Base-by-base conservation (phyloP, 2,797 vertebrate genomes). In the Rhinoraja longicauda region DNA sequence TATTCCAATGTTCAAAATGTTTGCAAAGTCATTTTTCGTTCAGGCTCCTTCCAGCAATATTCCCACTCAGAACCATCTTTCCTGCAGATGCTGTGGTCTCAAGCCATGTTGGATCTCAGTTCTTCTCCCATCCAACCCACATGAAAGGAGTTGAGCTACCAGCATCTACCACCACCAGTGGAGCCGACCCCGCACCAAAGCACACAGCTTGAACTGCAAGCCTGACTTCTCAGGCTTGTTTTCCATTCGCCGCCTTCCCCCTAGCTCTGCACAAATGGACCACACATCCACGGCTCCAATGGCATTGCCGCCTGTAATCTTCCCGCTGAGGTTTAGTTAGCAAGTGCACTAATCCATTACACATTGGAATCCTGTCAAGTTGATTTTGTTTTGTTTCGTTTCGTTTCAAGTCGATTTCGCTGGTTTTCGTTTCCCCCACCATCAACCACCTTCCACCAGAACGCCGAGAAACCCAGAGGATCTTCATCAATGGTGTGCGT, bases 291-390 rank as follows among this genome's bases (percentile, higher is more conserved):
- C 64, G n/a, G 84, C 64, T 88, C 17, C 9, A 67, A 32, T 4
- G 17, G 29, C 62, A 21, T 32, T 15, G 17, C 59, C 32, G 17
- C 6, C n/a, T 88, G n/a, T 24, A 9, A 64, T 67, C n/a, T 21
- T 0, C 62, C 32, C 64, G 64, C 64, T 67, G 59, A 32, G 62
- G 84, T 88, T 62, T 88, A 32, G 9, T 62, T 88, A 88, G 67
- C 84, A 88, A 67, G 84, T 88, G 84, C 59, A 88, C 59, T 88
- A 88, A 88, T 88, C 62, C 32, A 32, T 88, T 67, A 21, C 84
- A 67, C 62, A 88, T 88, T 88, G 64, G 84, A 64, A 32, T 88
- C 10, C 84, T 88, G 84, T 67, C 84, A 62, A 59, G n/a, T 67
- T 8, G 32, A 53, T 53, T 45, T 45, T 45, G 45, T 45, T 45